Conservation (phyloP, 2,797 vertebrate species). For the Eutrigla gurnardus region DNA sequence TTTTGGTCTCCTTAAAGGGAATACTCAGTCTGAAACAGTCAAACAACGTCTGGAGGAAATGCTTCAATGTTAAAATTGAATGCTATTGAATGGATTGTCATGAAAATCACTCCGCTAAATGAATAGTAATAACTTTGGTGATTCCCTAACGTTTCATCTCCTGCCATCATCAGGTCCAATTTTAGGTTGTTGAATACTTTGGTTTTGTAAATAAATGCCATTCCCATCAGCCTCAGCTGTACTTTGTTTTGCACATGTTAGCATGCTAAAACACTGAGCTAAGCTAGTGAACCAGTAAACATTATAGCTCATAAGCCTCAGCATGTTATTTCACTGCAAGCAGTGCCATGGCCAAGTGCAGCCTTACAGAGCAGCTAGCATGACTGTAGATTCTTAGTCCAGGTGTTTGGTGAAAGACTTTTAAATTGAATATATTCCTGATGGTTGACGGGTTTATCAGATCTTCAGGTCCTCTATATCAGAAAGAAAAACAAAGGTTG, state of each 20-base stretch:
- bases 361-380: too few species aligned
- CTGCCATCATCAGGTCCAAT: background rate
- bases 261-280: too few species aligned
- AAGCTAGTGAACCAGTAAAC: too few species aligned
- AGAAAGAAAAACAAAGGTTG: background rate
- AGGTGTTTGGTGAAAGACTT: background rate
- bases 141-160: background rate
- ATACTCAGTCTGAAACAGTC: background rate
- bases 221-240: too few species aligned
- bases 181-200: too few species aligned
- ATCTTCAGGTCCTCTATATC: background rate
- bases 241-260: too few species aligned
- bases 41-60: background rate
- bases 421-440: background rate
- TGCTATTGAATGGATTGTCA: background rate
- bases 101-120: background rate
- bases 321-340: too few species aligned
- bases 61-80: background rate
- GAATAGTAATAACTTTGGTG: background rate
- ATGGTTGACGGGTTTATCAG: background rate
- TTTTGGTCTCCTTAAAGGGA: background rate
- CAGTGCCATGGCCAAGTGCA: too few species aligned
- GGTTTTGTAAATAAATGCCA: too few species aligned
- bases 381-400: background rate
- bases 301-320: too few species aligned